A percentile compares a stretch with the other conserved stretches of the same genome.
Conservation (phyloP, 2,113 vertebrate species). For the Falco punctatus region DNA sequence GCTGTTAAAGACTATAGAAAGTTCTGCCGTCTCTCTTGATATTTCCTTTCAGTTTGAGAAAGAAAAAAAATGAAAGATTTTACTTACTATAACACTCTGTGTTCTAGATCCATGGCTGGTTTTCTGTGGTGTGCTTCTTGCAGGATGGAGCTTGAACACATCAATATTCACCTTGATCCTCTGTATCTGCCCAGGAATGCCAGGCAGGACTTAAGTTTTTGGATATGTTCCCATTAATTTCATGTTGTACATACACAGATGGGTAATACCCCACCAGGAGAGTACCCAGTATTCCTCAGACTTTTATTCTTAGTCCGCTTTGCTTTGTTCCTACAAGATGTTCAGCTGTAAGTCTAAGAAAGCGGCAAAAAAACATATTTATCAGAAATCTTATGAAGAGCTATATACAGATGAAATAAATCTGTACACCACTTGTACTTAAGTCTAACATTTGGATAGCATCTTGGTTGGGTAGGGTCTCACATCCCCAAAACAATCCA, state of each 20-base stretch:
- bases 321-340: neutral
- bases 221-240: neutral
- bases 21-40: neutral
- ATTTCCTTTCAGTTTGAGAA: neutral
- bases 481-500: neutral
- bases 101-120: neutral
- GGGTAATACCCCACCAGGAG: neutral
- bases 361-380: neutral
- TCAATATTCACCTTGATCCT: neutral
- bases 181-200: neutral
- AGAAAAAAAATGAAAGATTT: neutral
- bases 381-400: neutral
- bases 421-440: accelerated
- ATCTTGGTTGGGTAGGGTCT: neutral
- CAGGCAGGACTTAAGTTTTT: neutral
- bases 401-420: neutral
- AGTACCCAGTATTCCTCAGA: neutral
- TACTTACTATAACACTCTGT: neutral
- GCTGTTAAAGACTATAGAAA: neutral
- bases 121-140: neutral
- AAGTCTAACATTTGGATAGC: neutral
- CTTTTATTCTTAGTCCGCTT: neutral
- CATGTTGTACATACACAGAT: neutral
- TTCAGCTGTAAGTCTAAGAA: neutral
- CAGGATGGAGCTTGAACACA: neutral